Percentiles rank a stretch among this genome's conserved stretches.
Conservation (phyloP, 2,888 invertebrate genomes). For the Chesias legatella region DNA sequence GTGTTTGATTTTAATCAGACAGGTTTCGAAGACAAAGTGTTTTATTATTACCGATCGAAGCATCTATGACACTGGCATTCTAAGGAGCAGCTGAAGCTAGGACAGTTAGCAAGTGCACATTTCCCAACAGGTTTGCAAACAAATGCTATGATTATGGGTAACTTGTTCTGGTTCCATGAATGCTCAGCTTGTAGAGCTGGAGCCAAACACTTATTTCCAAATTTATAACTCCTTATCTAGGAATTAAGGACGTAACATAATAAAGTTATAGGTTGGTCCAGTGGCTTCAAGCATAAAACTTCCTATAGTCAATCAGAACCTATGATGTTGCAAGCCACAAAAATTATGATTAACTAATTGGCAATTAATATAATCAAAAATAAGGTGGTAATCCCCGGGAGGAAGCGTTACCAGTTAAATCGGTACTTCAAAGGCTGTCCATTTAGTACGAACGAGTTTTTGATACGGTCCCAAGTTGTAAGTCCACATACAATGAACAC, state of each 20-base stretch:
- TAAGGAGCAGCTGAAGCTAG: conserved; percentile 28
- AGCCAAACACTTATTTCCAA: no score
- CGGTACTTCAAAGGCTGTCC: conserved; percentile 12
- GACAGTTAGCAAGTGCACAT: conserved; percentile 25
- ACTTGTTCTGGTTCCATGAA: neutral
- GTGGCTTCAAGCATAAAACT: no score
- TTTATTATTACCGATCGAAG: conserved; percentile 33
- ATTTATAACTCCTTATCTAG: neutral
- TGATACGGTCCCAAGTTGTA: conserved; percentile 9
- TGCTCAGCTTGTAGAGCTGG: neutral
- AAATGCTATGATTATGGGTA: conserved; percentile 15
- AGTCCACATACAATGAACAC: no score
- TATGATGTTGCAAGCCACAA: no score
- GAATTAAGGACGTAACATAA: no score
- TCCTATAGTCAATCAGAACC: no score
- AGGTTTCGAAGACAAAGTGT: conserved; percentile 38
- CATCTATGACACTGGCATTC: conserved; percentile 25
- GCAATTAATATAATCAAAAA: conserved; percentile 1
- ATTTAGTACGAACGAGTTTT: conserved; percentile 15
- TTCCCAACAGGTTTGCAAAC: conserved; percentile 23
- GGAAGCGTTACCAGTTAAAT: conserved; percentile 13
- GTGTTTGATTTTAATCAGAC: conserved; percentile 58
- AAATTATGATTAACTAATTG: no score
- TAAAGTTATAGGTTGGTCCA: no score
- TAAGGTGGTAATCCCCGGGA: neutral